Conservation (phyloP, 2,113 vertebrate genomes). For the Macaca nemestrina region DNA sequence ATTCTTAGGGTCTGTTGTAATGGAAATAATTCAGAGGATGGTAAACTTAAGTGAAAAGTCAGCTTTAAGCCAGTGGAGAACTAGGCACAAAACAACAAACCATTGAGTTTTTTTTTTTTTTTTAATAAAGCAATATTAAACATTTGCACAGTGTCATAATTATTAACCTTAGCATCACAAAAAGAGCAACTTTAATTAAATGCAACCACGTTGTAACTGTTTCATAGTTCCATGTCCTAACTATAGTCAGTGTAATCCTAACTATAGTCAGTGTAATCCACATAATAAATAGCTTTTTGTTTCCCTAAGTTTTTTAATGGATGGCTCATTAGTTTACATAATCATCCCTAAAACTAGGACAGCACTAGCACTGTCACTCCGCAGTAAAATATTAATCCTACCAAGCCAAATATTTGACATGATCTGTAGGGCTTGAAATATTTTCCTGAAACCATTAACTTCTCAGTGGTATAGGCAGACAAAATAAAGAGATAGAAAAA, state of each 20-base stretch:
- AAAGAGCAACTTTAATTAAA: conserved; percentile 64
- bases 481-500: background rate
- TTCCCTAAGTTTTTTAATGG: conserved; percentile 63
- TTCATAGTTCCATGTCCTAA: conserved; percentile 43
- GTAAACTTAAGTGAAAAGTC: background rate
- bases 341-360: conserved; percentile 71
- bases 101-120: background rate
- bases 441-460: conserved; percentile 68
- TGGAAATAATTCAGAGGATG: background rate
- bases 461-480: background rate
- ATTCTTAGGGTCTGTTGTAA: background rate
- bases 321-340: conserved; percentile 78
- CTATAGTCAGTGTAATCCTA: background rate
- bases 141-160: background rate
- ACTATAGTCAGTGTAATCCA: conserved; percentile 11
- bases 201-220: conserved; percentile 21
- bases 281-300: conserved; percentile 70
- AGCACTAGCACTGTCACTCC: conserved; percentile 32
- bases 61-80: background rate
- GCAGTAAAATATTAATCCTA: conserved; percentile 73
- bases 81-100: background rate
- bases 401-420: conserved; percentile 73
- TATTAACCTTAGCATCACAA: conserved; percentile 10
- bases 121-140: conserved; percentile 28
- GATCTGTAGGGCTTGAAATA: conserved; percentile 40